Evolutionary conservation across 2,888 invertebrate species (phyloP), one percentile per base, ranked within the genome.

Genomic region (Baronia brevicornis): DNA sequence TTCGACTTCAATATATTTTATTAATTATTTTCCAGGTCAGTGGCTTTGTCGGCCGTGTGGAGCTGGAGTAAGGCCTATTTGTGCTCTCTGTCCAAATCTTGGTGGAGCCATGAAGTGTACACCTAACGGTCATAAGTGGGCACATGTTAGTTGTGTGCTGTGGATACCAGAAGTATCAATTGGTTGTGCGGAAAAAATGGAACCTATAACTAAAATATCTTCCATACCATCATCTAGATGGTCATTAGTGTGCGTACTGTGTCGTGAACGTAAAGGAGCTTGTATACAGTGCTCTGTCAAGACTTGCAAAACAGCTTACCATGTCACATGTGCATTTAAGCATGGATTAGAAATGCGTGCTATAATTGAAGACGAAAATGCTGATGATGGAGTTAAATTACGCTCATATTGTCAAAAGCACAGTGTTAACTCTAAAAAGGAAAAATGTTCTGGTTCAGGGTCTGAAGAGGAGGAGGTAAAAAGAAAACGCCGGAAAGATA

Each of bases 81-180:
- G 99, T 84, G 93, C 95, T 39, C 88, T 99, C 42, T 99, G 99
- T 84, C 98, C 99, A 22, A 97, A 97, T 65, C 91, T 92, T 66
- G 98, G 97, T 21, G 98, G 98, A 49, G 98, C 98, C 46, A 97
- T 99, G 97, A 99, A 99, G 77, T 94, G 94, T 60, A 97, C 97
- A 31, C 91, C 94, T 51, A 94, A 95, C 43, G 96, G 96, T 28
- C 93, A 95, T 59, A 94, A 95, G 67, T 99, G 98, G 98, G 97
- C 97, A 7, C 98, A 99, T 69, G 97, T 98, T 4, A 95, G 95
- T 41, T 99, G 98, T 84, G 98, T 98, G 1, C 87, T 99, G 15
- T 99, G 98, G 98, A 97, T 98, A 63, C 98, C 98, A 5, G 98
- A 98, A 88, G 97, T 98, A 47, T 94, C 94, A 62, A 97, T 97